Evolutionary conservation across 2,113 vertebrate genomes (phyloP).

Genomic region (Gambusia holbrooki): DNA sequence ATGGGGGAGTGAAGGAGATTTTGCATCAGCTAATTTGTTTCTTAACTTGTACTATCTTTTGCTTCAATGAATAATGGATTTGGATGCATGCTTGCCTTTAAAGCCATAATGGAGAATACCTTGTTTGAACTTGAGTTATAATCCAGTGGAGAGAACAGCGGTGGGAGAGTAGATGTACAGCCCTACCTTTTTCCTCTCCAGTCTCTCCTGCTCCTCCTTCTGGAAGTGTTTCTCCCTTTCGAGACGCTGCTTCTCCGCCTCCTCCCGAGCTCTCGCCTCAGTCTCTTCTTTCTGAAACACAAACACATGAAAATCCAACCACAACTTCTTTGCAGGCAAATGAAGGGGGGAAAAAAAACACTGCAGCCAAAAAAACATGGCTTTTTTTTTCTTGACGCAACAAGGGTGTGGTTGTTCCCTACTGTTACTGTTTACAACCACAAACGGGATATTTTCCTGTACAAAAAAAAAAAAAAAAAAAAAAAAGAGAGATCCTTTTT

Average conservation of each 20-base stretch:
- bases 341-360: conserved; percentile 9
- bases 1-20: background rate
- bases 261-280: conserved; percentile 86
- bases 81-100: background rate
- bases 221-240: conserved; percentile 98
- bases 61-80: background rate
- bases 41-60: background rate
- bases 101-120: background rate
- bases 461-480: conserved; percentile 20
- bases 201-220: conserved; percentile 95
- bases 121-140: conserved; percentile 4
- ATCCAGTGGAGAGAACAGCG: conserved; percentile 20
- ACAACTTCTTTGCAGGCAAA: conserved; percentile 49
- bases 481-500: conserved; percentile 50
- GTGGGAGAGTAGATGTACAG: conserved; percentile 12
- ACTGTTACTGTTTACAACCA: conserved; percentile 58
- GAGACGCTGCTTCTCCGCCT: conserved; percentile 89
- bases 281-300: conserved; percentile 88
- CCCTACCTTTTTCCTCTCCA: conserved; percentile 93
- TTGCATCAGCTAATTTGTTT: conserved; percentile 1
- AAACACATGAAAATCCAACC: conserved; percentile 59
- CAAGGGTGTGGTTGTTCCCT: conserved; percentile 63
- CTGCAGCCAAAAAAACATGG: conserved; percentile 56
- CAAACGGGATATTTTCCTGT: conserved; percentile 46
- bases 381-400: conserved; percentile 11